A percentile compares a stretch with the other conserved stretches of the same genome.
These are phyloP conservation scores for Trichomycterus rosablanca DNA, from an alignment of 2,113 vertebrate species.

Conservation along the genomic window DNA sequence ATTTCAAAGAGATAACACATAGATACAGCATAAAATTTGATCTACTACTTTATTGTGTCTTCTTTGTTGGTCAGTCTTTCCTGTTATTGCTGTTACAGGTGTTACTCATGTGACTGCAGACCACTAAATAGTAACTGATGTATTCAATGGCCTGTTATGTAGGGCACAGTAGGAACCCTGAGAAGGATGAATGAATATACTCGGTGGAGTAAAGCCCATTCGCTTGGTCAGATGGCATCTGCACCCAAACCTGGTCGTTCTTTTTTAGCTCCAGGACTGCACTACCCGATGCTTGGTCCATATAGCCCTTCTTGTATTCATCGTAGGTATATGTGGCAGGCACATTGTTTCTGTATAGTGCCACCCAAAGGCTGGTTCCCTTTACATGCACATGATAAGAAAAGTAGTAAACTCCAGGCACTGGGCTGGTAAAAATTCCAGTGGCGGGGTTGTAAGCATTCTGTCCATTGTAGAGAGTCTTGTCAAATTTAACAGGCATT, in stretches of 20 bases:
- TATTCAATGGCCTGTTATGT: constrained; percentile 77
- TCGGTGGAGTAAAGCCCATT: constrained; percentile 96
- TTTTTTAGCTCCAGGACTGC: constrained; percentile 95
- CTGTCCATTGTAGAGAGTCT: constrained; percentile 94
- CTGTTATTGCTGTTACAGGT: constrained; percentile 49
- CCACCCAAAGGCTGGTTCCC: constrained; percentile 97
- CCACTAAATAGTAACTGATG: constrained; percentile 51
- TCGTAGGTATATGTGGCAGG: constrained; percentile 97
- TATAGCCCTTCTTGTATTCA: constrained; percentile 97
- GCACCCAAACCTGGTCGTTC: constrained; percentile 94
- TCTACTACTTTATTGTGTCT: constrained; percentile 57
- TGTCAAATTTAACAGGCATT: constrained; percentile 94
- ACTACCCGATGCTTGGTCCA: constrained; percentile 98
- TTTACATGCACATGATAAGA: constrained; percentile 97
- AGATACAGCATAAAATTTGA: constrained; percentile 59
- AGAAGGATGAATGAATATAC: constrained; percentile 98
- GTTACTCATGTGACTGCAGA: constrained; percentile 55
- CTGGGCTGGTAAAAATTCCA: constrained; percentile 89
- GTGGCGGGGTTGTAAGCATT: constrained; percentile 89
- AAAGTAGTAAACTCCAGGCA: constrained; percentile 95
- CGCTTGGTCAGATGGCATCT: constrained; percentile 98
- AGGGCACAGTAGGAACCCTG: constrained; percentile 93
- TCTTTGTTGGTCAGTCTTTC: constrained; percentile 60
- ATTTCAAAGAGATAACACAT: constrained; percentile 59
- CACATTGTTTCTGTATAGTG: constrained; percentile 98